Evolutionary conservation across 2,797 vertebrate genomes (phyloP).

Genomic region (Lycodopsis pacificus): DNA sequence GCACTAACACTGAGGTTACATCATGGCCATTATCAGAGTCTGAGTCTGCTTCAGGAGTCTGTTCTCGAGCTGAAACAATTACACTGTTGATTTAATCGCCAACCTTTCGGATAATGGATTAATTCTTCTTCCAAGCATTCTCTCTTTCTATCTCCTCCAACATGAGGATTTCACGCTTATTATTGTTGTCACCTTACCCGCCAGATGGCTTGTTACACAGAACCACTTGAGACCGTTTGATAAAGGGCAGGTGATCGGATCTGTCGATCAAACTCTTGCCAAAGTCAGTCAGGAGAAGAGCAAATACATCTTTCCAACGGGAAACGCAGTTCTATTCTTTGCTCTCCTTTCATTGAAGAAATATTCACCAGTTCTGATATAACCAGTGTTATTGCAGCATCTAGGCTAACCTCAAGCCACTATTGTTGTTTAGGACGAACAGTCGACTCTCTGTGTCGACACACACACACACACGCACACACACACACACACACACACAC

Average conservation of each 20-base stretch:
- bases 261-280: too few relatives aligned
- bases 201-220: neutral
- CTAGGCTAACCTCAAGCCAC: neutral
- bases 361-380: neutral
- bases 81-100: neutral
- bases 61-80: neutral
- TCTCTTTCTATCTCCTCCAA: neutral
- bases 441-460: too few relatives aligned
- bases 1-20: constrained; percentile 9
- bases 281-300: neutral
- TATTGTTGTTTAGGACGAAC: neutral
- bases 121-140: neutral
- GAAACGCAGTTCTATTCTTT: neutral
- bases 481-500: neutral
- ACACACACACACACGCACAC: neutral
- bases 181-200: neutral
- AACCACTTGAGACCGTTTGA: neutral
- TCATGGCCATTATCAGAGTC: constrained; percentile 1
- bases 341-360: neutral
- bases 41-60: neutral
- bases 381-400: neutral
- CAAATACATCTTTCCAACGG: neutral
- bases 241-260: too few relatives aligned
- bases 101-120: neutral
- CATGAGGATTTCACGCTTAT: neutral